These are phyloP conservation scores for Holothuria scabra DNA, from an alignment of 53 echinoderm and acorn worm genomes.

Conservation along the genomic window DNA sequence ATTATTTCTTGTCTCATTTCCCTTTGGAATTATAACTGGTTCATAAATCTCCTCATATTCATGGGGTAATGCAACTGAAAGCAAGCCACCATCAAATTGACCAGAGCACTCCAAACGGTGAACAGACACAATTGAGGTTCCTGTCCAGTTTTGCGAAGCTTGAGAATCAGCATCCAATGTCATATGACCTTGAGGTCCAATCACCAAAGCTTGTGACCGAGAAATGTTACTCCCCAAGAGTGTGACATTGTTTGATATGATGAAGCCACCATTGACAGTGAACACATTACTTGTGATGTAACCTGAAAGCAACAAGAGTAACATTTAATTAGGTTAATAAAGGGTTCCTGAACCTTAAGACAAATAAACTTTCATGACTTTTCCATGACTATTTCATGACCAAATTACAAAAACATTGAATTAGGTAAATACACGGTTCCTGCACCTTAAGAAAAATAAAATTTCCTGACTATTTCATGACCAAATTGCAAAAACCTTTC, in stretches of 20 bases:
- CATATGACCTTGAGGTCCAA: background rate
- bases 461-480: no score
- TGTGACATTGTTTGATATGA: background rate
- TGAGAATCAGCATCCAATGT: conserved; percentile 5
- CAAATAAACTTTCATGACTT: no score
- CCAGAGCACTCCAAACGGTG: conserved; percentile 4
- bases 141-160: background rate
- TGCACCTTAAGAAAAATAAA: no score
- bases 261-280: conserved; percentile 1
- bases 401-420: no score
- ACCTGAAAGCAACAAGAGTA: background rate
- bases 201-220: background rate
- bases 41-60: conserved; percentile 51
- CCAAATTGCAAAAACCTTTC: no score
- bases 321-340: no score
- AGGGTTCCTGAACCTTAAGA: no score
- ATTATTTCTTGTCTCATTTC: background rate
- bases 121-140: background rate
- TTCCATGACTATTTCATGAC: no score
- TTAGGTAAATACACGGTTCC: no score
- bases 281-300: background rate
- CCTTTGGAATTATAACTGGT: background rate
- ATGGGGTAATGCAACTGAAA: conserved; percentile 32
- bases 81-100: background rate
- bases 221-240: background rate